Evolutionary conservation across 2,888 invertebrate genomes (phyloP).

Genomic region (Keiferia lycopersicella): DNA sequence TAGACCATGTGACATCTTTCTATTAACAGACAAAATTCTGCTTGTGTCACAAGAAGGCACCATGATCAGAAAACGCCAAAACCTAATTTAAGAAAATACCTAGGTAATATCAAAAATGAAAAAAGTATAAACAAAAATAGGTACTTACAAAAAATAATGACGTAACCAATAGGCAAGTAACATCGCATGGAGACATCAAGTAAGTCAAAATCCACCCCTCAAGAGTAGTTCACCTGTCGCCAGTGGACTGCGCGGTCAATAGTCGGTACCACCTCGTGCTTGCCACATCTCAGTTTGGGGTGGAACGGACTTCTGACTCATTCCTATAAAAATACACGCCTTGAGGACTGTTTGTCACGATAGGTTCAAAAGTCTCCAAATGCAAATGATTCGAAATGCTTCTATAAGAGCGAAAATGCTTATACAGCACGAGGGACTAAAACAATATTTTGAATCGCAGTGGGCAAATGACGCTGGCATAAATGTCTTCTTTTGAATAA

Average conservation of each 20-base stretch:
- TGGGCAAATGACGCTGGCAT: too few species aligned
- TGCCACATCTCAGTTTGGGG: constrained; percentile 32
- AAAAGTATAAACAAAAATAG: too few species aligned
- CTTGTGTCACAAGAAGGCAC: too few species aligned
- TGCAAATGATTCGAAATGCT: too few species aligned
- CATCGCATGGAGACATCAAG: too few species aligned
- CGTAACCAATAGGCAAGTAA: too few species aligned
- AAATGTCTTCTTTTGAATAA: too few species aligned
- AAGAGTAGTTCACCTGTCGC: constrained; percentile 11
- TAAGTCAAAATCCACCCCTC: too few species aligned
- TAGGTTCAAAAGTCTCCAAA: constrained; percentile 2
- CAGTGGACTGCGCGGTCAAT: constrained; percentile 38
- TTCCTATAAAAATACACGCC: constrained; percentile 3
- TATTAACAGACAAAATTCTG: constrained; percentile 27
- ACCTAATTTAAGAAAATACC: too few species aligned
- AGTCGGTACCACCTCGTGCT: constrained; percentile 41
- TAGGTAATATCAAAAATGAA: too few species aligned
- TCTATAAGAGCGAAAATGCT: neutral
- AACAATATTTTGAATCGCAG: neutral
- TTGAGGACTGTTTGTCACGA: neutral
- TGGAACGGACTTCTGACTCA: constrained; percentile 23
- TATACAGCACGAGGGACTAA: neutral
- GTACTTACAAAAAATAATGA: too few species aligned
- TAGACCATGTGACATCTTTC: constrained; percentile 37
- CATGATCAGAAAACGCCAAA: too few species aligned